Percentiles rank a stretch among this genome's conserved stretches.
These are phyloP conservation scores for Poeciliopsis turrubarensis DNA, from an alignment of 2,113 vertebrate species.

Conservation along the genomic window DNA sequence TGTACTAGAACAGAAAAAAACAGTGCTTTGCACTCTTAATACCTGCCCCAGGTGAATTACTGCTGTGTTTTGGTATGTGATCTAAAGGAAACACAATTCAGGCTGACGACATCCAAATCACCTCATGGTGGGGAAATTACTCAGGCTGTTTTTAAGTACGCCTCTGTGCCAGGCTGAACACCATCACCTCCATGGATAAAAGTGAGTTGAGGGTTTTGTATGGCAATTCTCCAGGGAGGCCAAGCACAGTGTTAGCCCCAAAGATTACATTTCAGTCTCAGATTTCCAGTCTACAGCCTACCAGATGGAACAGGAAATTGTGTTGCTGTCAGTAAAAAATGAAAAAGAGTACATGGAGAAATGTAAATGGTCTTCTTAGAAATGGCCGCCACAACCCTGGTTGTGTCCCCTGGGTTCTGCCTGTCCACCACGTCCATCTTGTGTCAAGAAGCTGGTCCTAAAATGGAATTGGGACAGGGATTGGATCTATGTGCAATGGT, in stretches of 20 bases:
- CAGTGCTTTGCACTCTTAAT: conserved; percentile 20
- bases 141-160: conserved; percentile 56
- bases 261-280: conserved; percentile 83
- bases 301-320: conserved; percentile 85
- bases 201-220: conserved; percentile 75
- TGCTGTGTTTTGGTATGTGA: conserved; percentile 6
- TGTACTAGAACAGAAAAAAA: not conserved
- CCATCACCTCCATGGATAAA: conserved; percentile 57
- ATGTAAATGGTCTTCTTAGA: conserved; percentile 81
- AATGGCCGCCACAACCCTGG: conserved; percentile 74
- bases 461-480: conserved; percentile 70
- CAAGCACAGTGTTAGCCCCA: conserved; percentile 59
- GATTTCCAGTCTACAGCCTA: conserved; percentile 77
- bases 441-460: conserved; percentile 79
- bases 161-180: conserved; percentile 63
- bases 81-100: conserved; percentile 27
- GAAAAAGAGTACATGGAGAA: conserved; percentile 67
- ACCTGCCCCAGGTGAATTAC: not conserved
- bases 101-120: conserved; percentile 43
- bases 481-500: conserved; percentile 6
- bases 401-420: conserved; percentile 75
- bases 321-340: conserved; percentile 80
- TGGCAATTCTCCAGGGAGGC: conserved; percentile 76
- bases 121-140: conserved; percentile 63
- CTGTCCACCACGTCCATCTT: conserved; percentile 81